These are phyloP conservation scores for Rhinella marina DNA, from an alignment of 2,797 vertebrate species.

Conservation along the genomic window DNA sequence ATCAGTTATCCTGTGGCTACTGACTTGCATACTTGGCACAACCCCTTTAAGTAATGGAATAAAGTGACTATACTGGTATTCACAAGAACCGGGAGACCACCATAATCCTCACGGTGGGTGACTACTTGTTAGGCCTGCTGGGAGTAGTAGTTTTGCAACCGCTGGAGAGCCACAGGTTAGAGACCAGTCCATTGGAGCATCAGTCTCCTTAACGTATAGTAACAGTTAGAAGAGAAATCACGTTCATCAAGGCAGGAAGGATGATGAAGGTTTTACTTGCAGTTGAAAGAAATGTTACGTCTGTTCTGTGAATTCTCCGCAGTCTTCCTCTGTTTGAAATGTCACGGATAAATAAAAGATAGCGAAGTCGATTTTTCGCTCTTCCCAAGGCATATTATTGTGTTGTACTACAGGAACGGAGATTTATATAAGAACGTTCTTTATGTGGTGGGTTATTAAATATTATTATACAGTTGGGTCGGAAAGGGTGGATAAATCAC, in stretches of 20 bases:
- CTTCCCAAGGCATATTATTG: conserved; percentile 5
- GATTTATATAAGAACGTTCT: neutral
- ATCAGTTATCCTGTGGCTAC: no score
- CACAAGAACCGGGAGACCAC: no score
- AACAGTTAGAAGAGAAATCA: neutral
- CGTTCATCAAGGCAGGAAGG: neutral
- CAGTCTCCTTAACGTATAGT: neutral
- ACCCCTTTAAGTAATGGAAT: no score
- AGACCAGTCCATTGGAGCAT: no score
- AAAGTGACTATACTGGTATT: no score
- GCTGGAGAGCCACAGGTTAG: no score
- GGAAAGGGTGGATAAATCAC: conserved; percentile 26
- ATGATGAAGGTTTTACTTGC: neutral
- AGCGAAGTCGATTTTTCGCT: neutral
- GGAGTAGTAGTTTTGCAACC: no score
- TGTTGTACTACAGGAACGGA: neutral
- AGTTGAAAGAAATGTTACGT: neutral
- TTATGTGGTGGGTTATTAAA: conserved; percentile 18
- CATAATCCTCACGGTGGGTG: no score
- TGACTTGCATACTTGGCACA: no score
- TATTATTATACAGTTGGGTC: conserved; percentile 1
- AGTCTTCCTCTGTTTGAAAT: conserved; percentile 3
- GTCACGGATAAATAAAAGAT: neutral
- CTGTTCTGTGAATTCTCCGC: conserved; percentile 1
- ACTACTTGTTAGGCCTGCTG: no score